Evolutionary conservation across 2,888 invertebrate species (phyloP).

Genomic region (Boloria euphrosyne): DNA sequence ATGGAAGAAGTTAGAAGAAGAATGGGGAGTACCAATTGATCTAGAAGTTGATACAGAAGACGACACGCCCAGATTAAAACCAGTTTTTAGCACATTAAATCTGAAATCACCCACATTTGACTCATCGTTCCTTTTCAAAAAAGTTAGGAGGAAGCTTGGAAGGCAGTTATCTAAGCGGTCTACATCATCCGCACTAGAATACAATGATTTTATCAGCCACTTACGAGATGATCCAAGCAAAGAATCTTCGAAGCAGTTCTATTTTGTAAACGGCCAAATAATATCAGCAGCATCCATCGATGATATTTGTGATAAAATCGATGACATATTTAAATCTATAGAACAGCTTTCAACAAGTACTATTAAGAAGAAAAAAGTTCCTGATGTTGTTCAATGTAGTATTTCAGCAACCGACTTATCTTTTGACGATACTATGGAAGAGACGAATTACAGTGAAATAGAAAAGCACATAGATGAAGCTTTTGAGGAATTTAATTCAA

Average conservation of each 20-base stretch:
- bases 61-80: constrained; percentile 45
- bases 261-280: constrained; percentile 62
- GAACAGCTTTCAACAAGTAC: constrained; percentile 64
- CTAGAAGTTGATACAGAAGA: constrained; percentile 65
- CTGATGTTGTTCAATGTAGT: constrained; percentile 65
- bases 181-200: constrained; percentile 51
- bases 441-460: constrained; percentile 55
- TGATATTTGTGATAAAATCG: constrained; percentile 67
- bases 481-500: constrained; percentile 60
- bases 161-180: constrained; percentile 56
- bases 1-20: constrained; percentile 66
- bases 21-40: constrained; percentile 70
- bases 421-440: constrained; percentile 64
- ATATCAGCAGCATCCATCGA: constrained; percentile 68
- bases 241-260: constrained; percentile 55
- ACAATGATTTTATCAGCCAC: constrained; percentile 63
- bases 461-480: constrained; percentile 70
- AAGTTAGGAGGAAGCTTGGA: constrained; percentile 57
- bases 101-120: constrained; percentile 65
- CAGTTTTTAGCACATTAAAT: constrained; percentile 63
- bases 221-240: constrained; percentile 49
- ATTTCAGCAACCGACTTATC: constrained; percentile 62
- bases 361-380: constrained; percentile 50
- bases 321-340: constrained; percentile 70
- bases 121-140: constrained; percentile 66